These are phyloP conservation scores for Drosophila orena DNA, from an alignment of 1,140 invertebrate species.

Conservation along the genomic window DNA sequence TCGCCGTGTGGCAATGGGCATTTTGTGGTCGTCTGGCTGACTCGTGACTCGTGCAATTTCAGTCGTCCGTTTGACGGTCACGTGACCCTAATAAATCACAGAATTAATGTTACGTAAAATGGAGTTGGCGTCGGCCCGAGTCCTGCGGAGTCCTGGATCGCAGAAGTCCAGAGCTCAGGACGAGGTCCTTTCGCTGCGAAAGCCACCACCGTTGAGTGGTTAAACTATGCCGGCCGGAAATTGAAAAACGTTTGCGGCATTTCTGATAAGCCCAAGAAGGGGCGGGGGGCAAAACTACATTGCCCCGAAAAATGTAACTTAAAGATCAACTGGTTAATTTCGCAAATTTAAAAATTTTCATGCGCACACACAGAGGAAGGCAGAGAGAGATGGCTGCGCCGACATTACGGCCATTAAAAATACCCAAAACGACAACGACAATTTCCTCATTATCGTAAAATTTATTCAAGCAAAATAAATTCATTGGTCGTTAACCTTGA, in stretches of 20 bases:
- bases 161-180: constrained; percentile 4
- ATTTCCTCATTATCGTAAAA: constrained; percentile 85
- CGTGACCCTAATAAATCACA: constrained; percentile 85
- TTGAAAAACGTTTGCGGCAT: constrained; percentile 82
- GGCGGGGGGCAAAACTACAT: constrained; percentile 18
- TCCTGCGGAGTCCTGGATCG: background rate
- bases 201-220: constrained; percentile 40
- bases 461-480: constrained; percentile 85
- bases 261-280: constrained; percentile 65
- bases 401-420: constrained; percentile 84
- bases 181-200: constrained; percentile 21
- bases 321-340: constrained; percentile 57
- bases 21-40: constrained; percentile 67
- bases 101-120: constrained; percentile 85
- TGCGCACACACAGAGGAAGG: background rate
- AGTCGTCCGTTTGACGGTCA: constrained; percentile 82
- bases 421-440: constrained; percentile 85
- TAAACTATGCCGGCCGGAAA: constrained; percentile 77
- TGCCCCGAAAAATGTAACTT: constrained; percentile 23
- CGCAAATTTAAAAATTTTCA: constrained; percentile 13
- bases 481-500: constrained; percentile 85
- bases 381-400: constrained; percentile 25
- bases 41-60: constrained; percentile 68
- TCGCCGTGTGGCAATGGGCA: constrained; percentile 42
- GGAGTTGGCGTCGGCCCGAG: constrained; percentile 62